Evolutionary conservation across 2,888 invertebrate species (phyloP).

Genomic region (Rugalucina vietnamica): DNA sequence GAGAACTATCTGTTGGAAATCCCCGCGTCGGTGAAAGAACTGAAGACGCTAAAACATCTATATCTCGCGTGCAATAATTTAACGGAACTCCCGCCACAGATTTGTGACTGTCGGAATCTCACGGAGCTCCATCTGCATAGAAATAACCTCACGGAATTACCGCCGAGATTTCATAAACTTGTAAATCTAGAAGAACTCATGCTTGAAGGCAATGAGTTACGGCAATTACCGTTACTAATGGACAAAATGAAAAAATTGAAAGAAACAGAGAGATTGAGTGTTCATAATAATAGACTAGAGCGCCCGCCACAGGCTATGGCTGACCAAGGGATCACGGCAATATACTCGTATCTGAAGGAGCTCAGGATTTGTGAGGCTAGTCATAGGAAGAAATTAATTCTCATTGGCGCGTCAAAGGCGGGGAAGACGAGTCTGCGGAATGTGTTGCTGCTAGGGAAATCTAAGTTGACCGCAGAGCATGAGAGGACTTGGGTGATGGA

Average conservation of each 20-base stretch:
- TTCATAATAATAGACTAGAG: constrained; percentile 70
- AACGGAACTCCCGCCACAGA: constrained; percentile 64
- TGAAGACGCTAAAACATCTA: constrained; percentile 69
- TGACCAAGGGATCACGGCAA: constrained; percentile 70
- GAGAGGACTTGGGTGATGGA: constrained; percentile 81
- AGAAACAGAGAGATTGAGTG: constrained; percentile 66
- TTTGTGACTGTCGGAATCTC: constrained; percentile 68
- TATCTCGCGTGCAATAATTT: constrained; percentile 72
- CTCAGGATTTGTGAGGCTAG: constrained; percentile 75
- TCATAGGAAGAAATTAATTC: constrained; percentile 77
- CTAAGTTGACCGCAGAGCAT: constrained; percentile 74
- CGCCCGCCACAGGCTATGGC: constrained; percentile 77
- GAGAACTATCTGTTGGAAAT: constrained; percentile 77
- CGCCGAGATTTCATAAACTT: constrained; percentile 72
- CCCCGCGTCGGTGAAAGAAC: constrained; percentile 64
- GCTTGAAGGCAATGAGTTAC: constrained; percentile 71
- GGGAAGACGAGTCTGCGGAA: constrained; percentile 79
- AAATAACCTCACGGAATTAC: constrained; percentile 67
- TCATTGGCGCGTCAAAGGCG: constrained; percentile 78
- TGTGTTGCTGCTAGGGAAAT: constrained; percentile 74
- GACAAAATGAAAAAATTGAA: constrained; percentile 72
- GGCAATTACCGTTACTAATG: constrained; percentile 71
- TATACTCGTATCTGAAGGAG: constrained; percentile 74
- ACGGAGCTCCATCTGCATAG: constrained; percentile 61
- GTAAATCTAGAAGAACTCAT: constrained; percentile 70